Base-by-base conservation (phyloP, 1,140 invertebrate genomes). In the Diachasma alloeum region DNA sequence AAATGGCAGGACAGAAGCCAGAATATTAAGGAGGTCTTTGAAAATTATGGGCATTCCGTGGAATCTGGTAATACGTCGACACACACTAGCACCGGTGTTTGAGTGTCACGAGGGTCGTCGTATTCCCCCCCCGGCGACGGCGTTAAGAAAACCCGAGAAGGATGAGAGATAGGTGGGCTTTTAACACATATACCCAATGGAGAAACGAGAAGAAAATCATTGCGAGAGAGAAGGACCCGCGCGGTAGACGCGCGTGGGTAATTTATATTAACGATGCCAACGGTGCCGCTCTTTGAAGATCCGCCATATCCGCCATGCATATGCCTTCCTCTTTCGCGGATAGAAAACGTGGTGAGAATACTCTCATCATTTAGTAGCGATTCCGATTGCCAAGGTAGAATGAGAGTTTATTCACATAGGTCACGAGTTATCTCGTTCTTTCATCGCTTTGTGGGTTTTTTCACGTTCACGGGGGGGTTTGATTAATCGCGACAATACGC, bases 41-140 rank as follows among this genome's bases (percentile, higher is more conserved):
- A 87, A 88, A 88, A 89, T 89, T 85, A 89, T 87, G 85, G 85
- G 81, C 84, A 86, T 87, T 87, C 86, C 83, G 77, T 79, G 81
- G 83, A 84, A 87, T 84, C 83, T 81, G 82, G 79, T 86, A 85
- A 84, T 86, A 83, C 74, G 85, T 83, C 82, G 84, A 80, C 81
- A 76, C 78, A 75, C 59, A 63, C 59, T 63, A 26, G 24, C 24
- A 63, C 22, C 19, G 4, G 59, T 42, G 66, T 74, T 26, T 63
- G 24, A 63, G 59, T 26, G 19, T 63, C 59, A 26, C 59, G 19
- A 15, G 19, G 59, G 48, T 56, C 19, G n/a, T 56, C 19, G 13
- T n/a, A 22, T 69, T 68, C 31, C 19, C 19, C 69, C 13, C 15
- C 22, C 68, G 19, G 17, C 31, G 42, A 44, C 19, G 19, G 13